Conservation (phyloP, 2,797 vertebrate species). For the Sebastes kiyomatsui region DNA sequence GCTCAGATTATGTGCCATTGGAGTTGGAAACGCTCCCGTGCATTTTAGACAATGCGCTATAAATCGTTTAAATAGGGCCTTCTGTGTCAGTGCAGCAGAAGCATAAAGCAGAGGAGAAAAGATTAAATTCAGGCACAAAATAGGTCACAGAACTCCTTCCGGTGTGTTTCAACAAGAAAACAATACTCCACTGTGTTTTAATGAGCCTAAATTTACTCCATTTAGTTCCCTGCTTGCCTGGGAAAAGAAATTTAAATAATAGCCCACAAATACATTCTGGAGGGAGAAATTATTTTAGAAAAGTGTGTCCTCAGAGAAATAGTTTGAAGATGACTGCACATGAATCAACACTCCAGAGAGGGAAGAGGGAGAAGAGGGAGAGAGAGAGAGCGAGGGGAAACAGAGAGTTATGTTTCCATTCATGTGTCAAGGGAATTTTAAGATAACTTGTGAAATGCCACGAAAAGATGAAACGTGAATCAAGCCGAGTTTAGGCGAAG, state of each 20-base stretch:
- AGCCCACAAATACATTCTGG: slow-evolving; percentile 4
- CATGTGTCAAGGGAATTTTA: background rate
- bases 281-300: slow-evolving; percentile 34
- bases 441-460: background rate
- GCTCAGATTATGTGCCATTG: too few species aligned
- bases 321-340: slow-evolving; percentile 8
- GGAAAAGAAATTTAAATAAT: slow-evolving; percentile 25
- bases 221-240: slow-evolving; percentile 6
- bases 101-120: background rate
- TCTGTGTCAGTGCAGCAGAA: background rate
- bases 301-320: slow-evolving; percentile 12
- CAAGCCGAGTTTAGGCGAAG: background rate
- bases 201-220: slow-evolving; percentile 28
- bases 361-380: too few species aligned
- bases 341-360: slow-evolving; percentile 10
- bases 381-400: background rate
- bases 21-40: too few species aligned
- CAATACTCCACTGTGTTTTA: slow-evolving; percentile 16
- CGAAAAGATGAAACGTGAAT: background rate
- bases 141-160: slow-evolving; percentile 38
- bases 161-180: slow-evolving; percentile 32
- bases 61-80: too few species aligned
- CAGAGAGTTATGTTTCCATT: background rate
- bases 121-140: slow-evolving; percentile 8
- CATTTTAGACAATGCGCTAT: too few species aligned